A percentile compares a stretch with the other conserved stretches of the same genome.
These are phyloP conservation scores for Urocynchramus pylzowi DNA, from an alignment of 2,113 vertebrate species.

Conservation along the genomic window DNA sequence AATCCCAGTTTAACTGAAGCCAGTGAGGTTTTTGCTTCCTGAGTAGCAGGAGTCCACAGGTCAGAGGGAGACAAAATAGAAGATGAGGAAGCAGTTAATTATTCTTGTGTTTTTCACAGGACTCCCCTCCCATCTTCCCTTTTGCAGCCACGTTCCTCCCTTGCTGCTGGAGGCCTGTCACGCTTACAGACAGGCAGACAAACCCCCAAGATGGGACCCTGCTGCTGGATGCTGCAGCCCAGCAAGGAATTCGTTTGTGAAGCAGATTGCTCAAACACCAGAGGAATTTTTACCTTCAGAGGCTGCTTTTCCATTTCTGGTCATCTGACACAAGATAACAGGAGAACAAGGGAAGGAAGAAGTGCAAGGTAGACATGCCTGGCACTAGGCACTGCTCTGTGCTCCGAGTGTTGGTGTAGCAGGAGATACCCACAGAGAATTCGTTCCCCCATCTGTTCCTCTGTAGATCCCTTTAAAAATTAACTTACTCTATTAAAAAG, in stretches of 20 bases:
- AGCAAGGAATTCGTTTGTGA: background rate
- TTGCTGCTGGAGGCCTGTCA: background rate
- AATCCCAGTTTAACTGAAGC: background rate
- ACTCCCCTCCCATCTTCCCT: background rate
- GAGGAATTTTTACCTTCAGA: background rate
- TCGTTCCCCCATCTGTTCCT: slow-evolving; percentile 16
- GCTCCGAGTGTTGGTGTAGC: background rate
- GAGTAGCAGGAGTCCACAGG: background rate
- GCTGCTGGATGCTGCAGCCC: background rate
- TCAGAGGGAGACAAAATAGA: background rate
- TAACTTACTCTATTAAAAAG: slow-evolving; percentile 25
- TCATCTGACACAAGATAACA: background rate
- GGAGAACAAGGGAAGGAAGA: background rate
- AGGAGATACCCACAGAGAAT: slow-evolving; percentile 26
- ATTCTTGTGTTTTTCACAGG: background rate
- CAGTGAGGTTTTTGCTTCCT: background rate
- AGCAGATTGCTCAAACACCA: background rate
- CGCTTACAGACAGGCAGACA: background rate
- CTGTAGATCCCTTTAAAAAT: slow-evolving; percentile 52
- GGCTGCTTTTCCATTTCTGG: background rate
- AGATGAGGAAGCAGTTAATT: background rate
- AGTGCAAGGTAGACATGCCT: background rate
- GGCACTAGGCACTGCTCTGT: background rate
- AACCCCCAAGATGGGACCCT: background rate
- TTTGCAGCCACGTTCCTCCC: background rate